phyloP scores from a whole-genome alignment of 1,140 invertebrate genomes.

The Babylonia areolata region DNA sequence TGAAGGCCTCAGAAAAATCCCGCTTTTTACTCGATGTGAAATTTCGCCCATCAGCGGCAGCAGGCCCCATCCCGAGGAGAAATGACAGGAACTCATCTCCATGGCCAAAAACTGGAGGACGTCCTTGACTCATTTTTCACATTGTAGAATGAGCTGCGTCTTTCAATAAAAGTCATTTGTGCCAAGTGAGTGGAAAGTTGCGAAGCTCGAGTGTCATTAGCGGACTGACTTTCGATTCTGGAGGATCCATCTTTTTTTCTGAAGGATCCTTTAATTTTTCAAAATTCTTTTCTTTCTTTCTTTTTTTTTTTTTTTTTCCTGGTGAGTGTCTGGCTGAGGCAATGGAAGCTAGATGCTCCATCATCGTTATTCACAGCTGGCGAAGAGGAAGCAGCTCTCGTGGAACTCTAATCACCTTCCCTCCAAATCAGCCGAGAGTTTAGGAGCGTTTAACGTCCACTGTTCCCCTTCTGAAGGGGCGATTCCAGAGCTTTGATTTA shows the following conservation, averaged over 20 bases:
- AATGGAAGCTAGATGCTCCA: neutral
- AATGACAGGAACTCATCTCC: conserved; percentile 18
- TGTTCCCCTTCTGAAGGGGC: neutral
- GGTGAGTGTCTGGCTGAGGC: neutral
- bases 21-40: neutral
- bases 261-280: neutral
- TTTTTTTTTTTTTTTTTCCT: too few species aligned
- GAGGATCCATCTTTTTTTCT: conserved; percentile 1
- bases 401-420: neutral
- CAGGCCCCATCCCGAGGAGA: too few species aligned
- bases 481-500: neutral
- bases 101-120: neutral
- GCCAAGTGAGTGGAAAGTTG: neutral
- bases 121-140: neutral
- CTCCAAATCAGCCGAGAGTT: too few species aligned
- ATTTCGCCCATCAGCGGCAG: too few species aligned
- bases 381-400: neutral
- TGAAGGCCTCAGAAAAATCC: neutral
- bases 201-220: conserved; percentile 11
- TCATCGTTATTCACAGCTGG: neutral
- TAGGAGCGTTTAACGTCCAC: neutral
- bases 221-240: neutral
- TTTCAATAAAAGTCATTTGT: conserved; percentile 19
- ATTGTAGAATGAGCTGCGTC: neutral
- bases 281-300: too few species aligned